Evolutionary conservation across 2,888 invertebrate species (phyloP), one percentile per base, ranked within the genome.

Genomic region (Netelia melanura): DNA sequence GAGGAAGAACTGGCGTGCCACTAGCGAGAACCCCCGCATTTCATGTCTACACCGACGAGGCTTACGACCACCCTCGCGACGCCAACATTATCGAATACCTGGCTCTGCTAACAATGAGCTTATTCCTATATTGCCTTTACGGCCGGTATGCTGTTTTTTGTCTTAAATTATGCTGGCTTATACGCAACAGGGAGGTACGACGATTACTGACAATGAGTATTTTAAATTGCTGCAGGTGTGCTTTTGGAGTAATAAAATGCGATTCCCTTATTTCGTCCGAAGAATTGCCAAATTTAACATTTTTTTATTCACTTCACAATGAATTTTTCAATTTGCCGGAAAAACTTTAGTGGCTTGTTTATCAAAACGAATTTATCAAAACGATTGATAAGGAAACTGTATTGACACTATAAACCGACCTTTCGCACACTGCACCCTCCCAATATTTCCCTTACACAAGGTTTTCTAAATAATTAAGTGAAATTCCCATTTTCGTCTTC

Each of bases 1-100:
- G 87, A 91, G 88, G 89, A 91, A 90, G 91, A 89, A 93, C 93
- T 93, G 93, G 89, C 91, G 90, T 91, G 91, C 89, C 87, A 83
- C 82, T 80, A 87, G 87, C 68, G 11, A 81, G 87, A 88, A 89
- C 90, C 89, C 89, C 87, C 87, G 71, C 80, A 58, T 74, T 85
- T 79, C 85, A 82, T 82, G 79, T 85, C 76, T 71, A 54, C 72
- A 78, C 77, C 17, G 64, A 77, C 81, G 75, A 81, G 71, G 54
- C 78, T 48, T 65, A 80, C 79, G 87, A 85, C 89, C 84, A 88
- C 89, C 89, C 89, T 86, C 87, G 87, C 88, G 86, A 87, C 85
- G 80, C 80, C 72, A 72, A 85, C 87, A 87, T 90, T 89, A 90
- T 90, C 87, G 89, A 90, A 89, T 89, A 61, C 65, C 56, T 58